A percentile compares a stretch with the other conserved stretches of the same genome.
Evolutionary conservation across 2,113 vertebrate species (phyloP).

Genomic region (Hemibagrus wyckioides): DNA sequence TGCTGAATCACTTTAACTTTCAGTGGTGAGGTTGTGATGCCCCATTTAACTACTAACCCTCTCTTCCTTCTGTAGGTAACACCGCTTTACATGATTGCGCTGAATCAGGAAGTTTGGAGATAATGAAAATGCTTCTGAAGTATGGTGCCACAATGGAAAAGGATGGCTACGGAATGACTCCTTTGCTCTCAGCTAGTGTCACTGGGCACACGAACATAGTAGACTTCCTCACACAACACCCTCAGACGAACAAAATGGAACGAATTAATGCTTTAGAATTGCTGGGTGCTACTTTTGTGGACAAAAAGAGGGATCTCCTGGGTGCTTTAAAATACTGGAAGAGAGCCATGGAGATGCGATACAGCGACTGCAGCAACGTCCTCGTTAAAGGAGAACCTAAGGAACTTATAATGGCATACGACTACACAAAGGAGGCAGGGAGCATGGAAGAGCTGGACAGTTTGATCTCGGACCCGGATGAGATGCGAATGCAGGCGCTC

Average conservation of each 20-base stretch:
- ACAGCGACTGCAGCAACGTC: slow-evolving; percentile 83
- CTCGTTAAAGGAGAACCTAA: slow-evolving; percentile 87
- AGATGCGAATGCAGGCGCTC: slow-evolving; percentile 98
- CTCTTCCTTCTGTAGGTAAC: slow-evolving; percentile 78
- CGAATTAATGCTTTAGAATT: slow-evolving; percentile 93
- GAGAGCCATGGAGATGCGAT: slow-evolving; percentile 94
- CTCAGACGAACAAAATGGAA: slow-evolving; percentile 84
- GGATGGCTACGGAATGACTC: slow-evolving; percentile 97
- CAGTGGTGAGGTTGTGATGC: not conserved
- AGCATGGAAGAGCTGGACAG: slow-evolving; percentile 90
- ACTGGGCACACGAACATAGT: slow-evolving; percentile 98
- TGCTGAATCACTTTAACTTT: not conserved
- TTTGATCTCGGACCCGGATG: slow-evolving; percentile 94
- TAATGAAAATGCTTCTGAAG: slow-evolving; percentile 96
- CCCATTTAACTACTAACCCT: not conserved
- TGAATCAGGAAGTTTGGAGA: slow-evolving; percentile 97
- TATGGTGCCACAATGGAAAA: slow-evolving; percentile 97
- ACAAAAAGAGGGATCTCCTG: slow-evolving; percentile 96
- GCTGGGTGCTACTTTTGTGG: slow-evolving; percentile 94
- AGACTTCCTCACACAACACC: slow-evolving; percentile 90
- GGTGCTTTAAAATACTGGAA: slow-evolving; percentile 98
- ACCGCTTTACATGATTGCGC: slow-evolving; percentile 96
- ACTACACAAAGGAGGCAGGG: slow-evolving; percentile 92
- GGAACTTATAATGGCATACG: slow-evolving; percentile 92
- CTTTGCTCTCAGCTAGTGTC: slow-evolving; percentile 93